Evolutionary conservation across 2,888 invertebrate species (phyloP), one percentile per base, ranked within the genome.

Genomic region (Agrotis segetum): DNA sequence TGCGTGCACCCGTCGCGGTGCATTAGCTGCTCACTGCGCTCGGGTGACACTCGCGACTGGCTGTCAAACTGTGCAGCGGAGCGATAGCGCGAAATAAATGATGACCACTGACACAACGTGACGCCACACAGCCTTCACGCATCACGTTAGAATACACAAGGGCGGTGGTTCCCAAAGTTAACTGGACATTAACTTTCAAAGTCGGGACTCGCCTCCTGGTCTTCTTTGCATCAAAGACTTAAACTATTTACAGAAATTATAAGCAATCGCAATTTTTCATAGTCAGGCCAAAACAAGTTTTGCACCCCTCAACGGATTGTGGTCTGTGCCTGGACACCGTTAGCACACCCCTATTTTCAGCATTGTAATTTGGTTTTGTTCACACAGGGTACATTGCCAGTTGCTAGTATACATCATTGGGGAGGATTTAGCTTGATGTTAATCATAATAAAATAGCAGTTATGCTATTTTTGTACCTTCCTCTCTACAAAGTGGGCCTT

Each of bases 21-120:
- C 50, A 55, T 55, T 50, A 46, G 58, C 46, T 59, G 64, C 50
- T 53, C 66, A 46, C 13, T n/a, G 55, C n/a, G 55, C 29, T 55
- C 56, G 34, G 58, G 29, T 52, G 80, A 50, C 64, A 71, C 71
- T 67, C 49, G 65, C 21, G 44, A 5, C 13, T n/a, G 16, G 53
- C 49, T 24, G 77, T 47, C 63, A n/a, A 34, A 34, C 13, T 34
- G 56, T 34, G 60, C 59, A 19, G 46, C n/a, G 19, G 67, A 53
- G 81, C 24, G 62, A 24, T 16, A 21, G 62, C 52, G 76, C 24
- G 62, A 34, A 50, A n/a, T 62, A 2, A 4, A 17, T 13, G 53
- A 11, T 11, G n/a, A n/a, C 11, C 50, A 34, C 76, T 60, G 59
- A 52, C 76, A 63, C 46, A 63, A 55, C 16, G 50, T 46, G 52